phyloP scores from a whole-genome alignment of 1,140 invertebrate species.

The Megathymus violae region DNA sequence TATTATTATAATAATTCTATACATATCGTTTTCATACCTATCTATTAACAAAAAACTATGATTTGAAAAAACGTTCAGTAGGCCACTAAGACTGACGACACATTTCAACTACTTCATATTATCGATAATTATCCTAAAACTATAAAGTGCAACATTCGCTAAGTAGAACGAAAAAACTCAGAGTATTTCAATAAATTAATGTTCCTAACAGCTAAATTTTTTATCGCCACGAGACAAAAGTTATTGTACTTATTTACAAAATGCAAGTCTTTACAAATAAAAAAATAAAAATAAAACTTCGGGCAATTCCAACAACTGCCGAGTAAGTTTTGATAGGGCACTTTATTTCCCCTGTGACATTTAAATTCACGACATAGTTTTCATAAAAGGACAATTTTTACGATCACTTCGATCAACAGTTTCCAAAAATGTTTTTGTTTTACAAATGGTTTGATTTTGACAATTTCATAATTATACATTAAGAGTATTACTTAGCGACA shows the following conservation, averaged over 20 bases:
- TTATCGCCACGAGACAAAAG: slow-evolving; percentile 60
- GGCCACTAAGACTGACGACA: slow-evolving; percentile 79
- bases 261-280: slow-evolving; percentile 75
- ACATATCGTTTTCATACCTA: slow-evolving; percentile 78
- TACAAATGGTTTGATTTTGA: slow-evolving; percentile 31
- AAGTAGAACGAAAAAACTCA: slow-evolving; percentile 78
- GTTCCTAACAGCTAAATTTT: slow-evolving; percentile 66
- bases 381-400: slow-evolving; percentile 32
- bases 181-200: slow-evolving; percentile 81
- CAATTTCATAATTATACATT: slow-evolving; percentile 30
- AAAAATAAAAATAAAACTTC: slow-evolving; percentile 40
- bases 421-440: slow-evolving; percentile 33
- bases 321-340: slow-evolving; percentile 36
- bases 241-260: slow-evolving; percentile 81
- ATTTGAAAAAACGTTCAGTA: slow-evolving; percentile 67
- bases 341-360: slow-evolving; percentile 35
- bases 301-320: slow-evolving; percentile 26
- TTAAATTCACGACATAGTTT: slow-evolving; percentile 30
- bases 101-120: slow-evolving; percentile 75
- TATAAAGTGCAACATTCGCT: slow-evolving; percentile 81
- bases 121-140: slow-evolving; percentile 74
- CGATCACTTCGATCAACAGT: slow-evolving; percentile 31
- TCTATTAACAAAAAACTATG: slow-evolving; percentile 76
- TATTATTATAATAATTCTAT: slow-evolving; percentile 66
- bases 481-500: slow-evolving; percentile 41